Base-by-base conservation (phyloP, 1,140 invertebrate species). In the Drosophila grimshawi region DNA sequence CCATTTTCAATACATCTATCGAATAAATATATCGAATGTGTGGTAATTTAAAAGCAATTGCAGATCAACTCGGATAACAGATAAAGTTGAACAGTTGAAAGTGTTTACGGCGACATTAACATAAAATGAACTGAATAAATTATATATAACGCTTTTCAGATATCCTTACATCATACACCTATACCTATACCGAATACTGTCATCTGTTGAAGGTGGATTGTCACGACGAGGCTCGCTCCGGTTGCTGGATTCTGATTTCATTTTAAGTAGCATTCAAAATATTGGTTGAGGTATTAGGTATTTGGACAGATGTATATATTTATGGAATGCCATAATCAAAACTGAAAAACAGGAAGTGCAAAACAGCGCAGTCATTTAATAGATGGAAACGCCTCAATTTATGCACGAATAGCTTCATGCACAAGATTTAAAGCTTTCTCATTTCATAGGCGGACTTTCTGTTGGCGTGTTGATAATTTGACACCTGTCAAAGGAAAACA, bases 381-480 rank as follows among this genome's bases (percentile, higher is more conserved):
- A 41, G 27, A 2, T 4, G 53, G 35, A 2, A 45, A 57, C 55
- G 55, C 55, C 55, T 39, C 55, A 32, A 27, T 60, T 46, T 35
- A 46, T 27, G 57, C 43, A 46, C 46, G 57, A 60, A 19, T 60
- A 60, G 43, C 57, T 46, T 35, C 6, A 39, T 37, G 27, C 19
- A 19, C 8, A 37, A 19, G 2, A 55, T 45, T 41, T 29, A 43
- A 11, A 60, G 46, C 57, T 33, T 33, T 60, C 30, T 33, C 29
- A 60, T 60, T 35, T 32, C 29, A 33, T 19, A 48, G 7, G 10
- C 27, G 7, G 5, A n/a, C 2, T 8, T 35, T 53, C 10, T 35
- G 10, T 4, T 35, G 32, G 11, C 51, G 32, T 19, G 51, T 19
- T 4, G 6, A 6, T 35, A 35, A 53, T 11, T 53, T 48, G 46